Evolutionary conservation across 1,140 invertebrate genomes (phyloP), one percentile per base, ranked within the genome.

Genomic region (Neelides sp.): DNA sequence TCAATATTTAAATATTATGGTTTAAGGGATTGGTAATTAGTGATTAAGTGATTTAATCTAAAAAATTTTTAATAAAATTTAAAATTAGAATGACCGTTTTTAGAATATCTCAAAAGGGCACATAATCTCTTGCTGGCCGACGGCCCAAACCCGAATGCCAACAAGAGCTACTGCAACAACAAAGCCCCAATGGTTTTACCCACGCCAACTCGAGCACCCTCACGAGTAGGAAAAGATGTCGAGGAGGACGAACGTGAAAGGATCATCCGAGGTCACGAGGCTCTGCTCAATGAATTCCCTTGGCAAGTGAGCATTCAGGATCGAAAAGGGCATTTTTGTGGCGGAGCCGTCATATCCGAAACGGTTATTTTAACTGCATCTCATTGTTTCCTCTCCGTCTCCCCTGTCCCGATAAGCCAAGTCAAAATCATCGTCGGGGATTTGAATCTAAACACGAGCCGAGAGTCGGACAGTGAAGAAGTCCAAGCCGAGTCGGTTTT

Each of bases 281-380:
- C 67, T 4, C 52, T 61, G 20, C 48, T 65, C 1, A 54, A 63
- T 26, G 66, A 69, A 50, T 69, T 69, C 51, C 69, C 69, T 1
- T 71, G 69, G 69, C 62, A 65, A 35, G 65, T 68, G 17, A 66
- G 64, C 15, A 65, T 69, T 44, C 63, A 64, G 15, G 59, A 66
- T 20, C 56, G 62, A 22, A 62, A 72, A 22, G 64, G 69, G 45
- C 73, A 75, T 59, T 69, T 72, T 44, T 78, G 77, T 63, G 76
- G 77, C 0, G 77, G 73, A 20, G 72, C 73, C n/a, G 66, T 78
- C 5, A 68, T 78, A 30, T 70, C 65, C 54, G 64, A 69, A 28
- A 59, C 66, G 26, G 75, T 71, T 67, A 69, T 78, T 7, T 59
- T 78, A 1, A 76, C 73, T 20, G 76, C 77, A 17, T 75, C 76